These are phyloP conservation scores for Drosophila pseudotakahashii DNA, from an alignment of 2,888 invertebrate genomes.

Conservation along the genomic window DNA sequence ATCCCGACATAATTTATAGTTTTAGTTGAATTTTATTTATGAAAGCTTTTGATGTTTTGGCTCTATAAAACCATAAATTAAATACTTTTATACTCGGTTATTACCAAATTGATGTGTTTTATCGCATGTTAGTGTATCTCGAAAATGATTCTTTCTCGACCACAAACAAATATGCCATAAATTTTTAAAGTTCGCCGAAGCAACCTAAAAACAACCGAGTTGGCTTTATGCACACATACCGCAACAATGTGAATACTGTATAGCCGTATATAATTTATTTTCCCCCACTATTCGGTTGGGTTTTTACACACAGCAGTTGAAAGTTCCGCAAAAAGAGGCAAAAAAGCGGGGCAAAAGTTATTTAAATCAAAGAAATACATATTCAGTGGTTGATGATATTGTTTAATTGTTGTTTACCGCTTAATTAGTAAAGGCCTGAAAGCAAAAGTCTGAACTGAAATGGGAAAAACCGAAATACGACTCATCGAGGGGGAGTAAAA, in stretches of 20 bases:
- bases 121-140: slow-evolving; percentile 14
- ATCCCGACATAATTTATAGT: neutral
- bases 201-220: slow-evolving; percentile 11
- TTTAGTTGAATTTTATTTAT: neutral
- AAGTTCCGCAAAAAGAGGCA: slow-evolving; percentile 18
- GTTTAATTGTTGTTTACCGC: slow-evolving; percentile 38
- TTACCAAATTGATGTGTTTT: neutral
- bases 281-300: slow-evolving; percentile 21
- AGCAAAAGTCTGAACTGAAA: slow-evolving; percentile 11
- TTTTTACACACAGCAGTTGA: slow-evolving; percentile 15
- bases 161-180: slow-evolving; percentile 23
- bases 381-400: slow-evolving; percentile 25
- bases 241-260: slow-evolving; percentile 27
- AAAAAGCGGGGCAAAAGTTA: slow-evolving; percentile 6
- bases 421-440: slow-evolving; percentile 22
- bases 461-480: neutral
- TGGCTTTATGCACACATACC: slow-evolving; percentile 7
- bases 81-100: neutral
- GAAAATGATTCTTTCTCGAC: slow-evolving; percentile 7
- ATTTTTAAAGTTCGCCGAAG: slow-evolving; percentile 17
- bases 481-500: neutral
- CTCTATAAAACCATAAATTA: slow-evolving; percentile 2
- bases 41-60: neutral
- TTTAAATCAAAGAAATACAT: slow-evolving; percentile 28
- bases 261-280: slow-evolving; percentile 23